Base-by-base conservation (phyloP, 2,797 vertebrate genomes). In the Falco biarmicus region DNA sequence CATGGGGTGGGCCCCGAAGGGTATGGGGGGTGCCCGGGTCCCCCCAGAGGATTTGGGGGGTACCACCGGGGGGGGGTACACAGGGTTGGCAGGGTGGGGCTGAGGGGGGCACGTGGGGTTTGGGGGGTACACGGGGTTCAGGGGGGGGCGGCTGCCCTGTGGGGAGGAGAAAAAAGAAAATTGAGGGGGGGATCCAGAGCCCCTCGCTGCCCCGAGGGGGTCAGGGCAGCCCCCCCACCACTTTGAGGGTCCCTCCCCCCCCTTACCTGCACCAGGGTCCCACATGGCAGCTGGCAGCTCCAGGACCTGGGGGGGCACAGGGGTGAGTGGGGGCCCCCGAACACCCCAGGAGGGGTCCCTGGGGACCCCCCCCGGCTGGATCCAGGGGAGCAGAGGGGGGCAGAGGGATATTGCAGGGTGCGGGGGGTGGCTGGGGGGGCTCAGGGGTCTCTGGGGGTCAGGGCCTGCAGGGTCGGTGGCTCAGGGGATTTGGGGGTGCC, bases 1-100 rank as follows among this genome's bases (percentile, higher is more conserved):
- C 98, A 48, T 10, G 28, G 98, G 25, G 95, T 86, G 26, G 98
- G 86, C 48, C 24, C 78, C 2, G 97, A 98, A 74, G 97, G 98
- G 78, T 98, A 96, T 69, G 32, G 59, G 68, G 85, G 60, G 45
- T 57, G 68, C 41, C 50, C 75, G 1, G 84, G 54, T 53, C 25
- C 93, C 11, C 80, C 63, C 76, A 29, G 47, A 2, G 22, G n/a
- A n/a, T n/a, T n/a, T n/a, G n/a, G n/a, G n/a, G n/a, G n/a, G n/a
- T n/a, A n/a, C n/a, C n/a, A n/a, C n/a, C n/a, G 57, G 48, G 22
- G 48, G 48, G 48, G 48, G 48, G 48, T 50, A 22, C 48, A 50
- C 10, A 10, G n/a, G 57, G 77, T 37, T 77, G 59, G 96, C 96
- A 79, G 96, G 50, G 95, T 97, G 15, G 47, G 74, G 86, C 10